These are phyloP conservation scores for Cheilosia urbana DNA, from an alignment of 2,888 invertebrate species.

Conservation along the genomic window DNA sequence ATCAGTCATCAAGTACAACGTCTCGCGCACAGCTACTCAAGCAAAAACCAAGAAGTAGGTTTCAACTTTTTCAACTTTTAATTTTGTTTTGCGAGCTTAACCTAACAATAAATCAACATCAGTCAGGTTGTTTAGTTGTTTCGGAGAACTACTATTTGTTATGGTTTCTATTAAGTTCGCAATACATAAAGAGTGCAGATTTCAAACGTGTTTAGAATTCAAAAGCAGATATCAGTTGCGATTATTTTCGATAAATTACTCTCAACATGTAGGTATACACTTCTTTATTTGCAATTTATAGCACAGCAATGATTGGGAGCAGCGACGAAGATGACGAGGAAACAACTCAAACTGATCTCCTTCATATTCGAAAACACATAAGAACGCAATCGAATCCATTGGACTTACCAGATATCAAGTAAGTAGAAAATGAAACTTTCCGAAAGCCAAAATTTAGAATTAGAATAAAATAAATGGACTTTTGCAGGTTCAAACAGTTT, in stretches of 20 bases:
- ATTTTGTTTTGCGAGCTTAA: too few relatives aligned
- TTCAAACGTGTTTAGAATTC: too few relatives aligned
- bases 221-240: too few relatives aligned
- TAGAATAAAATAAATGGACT: too few relatives aligned
- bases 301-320: background rate
- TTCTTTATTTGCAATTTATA: background rate
- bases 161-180: too few relatives aligned
- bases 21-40: constrained; percentile 80
- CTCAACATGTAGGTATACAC: too few relatives aligned
- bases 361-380: constrained; percentile 2
- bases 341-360: background rate
- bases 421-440: background rate
- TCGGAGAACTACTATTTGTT: too few relatives aligned
- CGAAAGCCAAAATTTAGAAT: too few relatives aligned
- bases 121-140: too few relatives aligned
- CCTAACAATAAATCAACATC: too few relatives aligned
- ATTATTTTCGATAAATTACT: too few relatives aligned
- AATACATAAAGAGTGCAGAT: too few relatives aligned
- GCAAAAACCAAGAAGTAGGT: background rate
- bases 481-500: background rate
- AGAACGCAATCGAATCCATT: constrained; percentile 6
- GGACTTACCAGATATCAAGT: constrained; percentile 4
- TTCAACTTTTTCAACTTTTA: background rate
- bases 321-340: constrained; percentile 46
- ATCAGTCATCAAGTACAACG: constrained; percentile 81